Evolutionary conservation across 2,888 invertebrate species (phyloP).

Genomic region (Lagria hirta): DNA sequence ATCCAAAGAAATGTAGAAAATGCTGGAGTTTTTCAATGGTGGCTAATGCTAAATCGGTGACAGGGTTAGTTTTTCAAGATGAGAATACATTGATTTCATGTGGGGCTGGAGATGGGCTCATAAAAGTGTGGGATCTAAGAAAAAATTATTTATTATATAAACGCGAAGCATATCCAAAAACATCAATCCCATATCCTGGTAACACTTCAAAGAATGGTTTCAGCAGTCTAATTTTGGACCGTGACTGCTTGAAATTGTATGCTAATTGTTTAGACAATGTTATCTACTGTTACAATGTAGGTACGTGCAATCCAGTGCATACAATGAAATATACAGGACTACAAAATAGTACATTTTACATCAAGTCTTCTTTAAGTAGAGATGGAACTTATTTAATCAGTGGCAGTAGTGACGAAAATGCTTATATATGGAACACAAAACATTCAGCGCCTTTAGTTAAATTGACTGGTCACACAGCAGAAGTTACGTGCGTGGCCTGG

Average conservation of each 20-base stretch:
- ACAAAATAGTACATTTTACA: constrained; percentile 79
- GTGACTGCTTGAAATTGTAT: constrained; percentile 68
- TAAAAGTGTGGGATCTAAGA: constrained; percentile 78
- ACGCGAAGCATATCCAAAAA: constrained; percentile 70
- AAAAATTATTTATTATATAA: constrained; percentile 74
- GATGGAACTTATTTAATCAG: constrained; percentile 81
- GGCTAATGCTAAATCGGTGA: constrained; percentile 70
- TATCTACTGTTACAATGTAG: constrained; percentile 82
- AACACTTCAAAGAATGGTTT: constrained; percentile 71
- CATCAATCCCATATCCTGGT: constrained; percentile 73
- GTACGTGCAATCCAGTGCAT: constrained; percentile 67
- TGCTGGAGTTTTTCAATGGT: constrained; percentile 43
- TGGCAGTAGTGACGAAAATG: constrained; percentile 85
- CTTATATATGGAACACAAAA: constrained; percentile 81
- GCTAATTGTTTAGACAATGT: constrained; percentile 86
- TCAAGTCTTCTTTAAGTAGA: constrained; percentile 78
- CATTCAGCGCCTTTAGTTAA: constrained; percentile 66
- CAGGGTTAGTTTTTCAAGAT: constrained; percentile 81
- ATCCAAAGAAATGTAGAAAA: constrained; percentile 34
- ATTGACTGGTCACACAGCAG: constrained; percentile 76
- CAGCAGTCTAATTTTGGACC: constrained; percentile 76
- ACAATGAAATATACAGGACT: constrained; percentile 70
- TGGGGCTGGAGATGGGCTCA: constrained; percentile 82
- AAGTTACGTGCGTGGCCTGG: constrained; percentile 89
- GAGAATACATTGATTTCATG: constrained; percentile 77